These are phyloP conservation scores for Drosophila barbarae DNA, from an alignment of 2,888 invertebrate species.

Conservation along the genomic window DNA sequence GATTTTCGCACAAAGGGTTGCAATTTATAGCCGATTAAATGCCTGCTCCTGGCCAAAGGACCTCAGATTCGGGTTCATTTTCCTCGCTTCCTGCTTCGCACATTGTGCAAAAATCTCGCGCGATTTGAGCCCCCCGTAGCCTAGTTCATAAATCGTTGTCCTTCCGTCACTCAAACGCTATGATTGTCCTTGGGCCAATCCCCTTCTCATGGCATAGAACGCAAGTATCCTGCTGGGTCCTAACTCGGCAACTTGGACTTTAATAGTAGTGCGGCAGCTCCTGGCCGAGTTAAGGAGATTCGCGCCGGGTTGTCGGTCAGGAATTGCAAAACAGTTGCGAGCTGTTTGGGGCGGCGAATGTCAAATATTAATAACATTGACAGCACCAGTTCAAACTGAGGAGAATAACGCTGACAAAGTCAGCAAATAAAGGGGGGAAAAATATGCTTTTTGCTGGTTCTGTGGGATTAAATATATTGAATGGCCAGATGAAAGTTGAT, in stretches of 20 bases:
- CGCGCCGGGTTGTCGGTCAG: constrained; percentile 28
- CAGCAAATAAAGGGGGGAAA: not conserved
- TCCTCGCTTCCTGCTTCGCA: constrained; percentile 40
- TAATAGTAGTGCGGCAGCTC: constrained; percentile 33
- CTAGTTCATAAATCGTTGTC: constrained; percentile 31
- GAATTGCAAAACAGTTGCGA: constrained; percentile 42
- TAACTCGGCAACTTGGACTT: constrained; percentile 27
- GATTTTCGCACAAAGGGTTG: constrained; percentile 59
- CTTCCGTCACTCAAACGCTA: constrained; percentile 33
- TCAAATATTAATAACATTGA: constrained; percentile 50
- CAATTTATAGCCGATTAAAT: constrained; percentile 71
- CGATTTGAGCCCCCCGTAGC: constrained; percentile 45
- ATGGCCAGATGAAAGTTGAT: not conserved
- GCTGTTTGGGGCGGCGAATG: constrained; percentile 9
- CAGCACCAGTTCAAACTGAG: constrained; percentile 37
- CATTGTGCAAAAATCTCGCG: constrained; percentile 56
- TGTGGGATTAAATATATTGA: not conserved
- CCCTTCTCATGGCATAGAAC: not conserved
- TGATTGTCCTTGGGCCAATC: constrained; percentile 14
- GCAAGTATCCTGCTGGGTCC: constrained; percentile 17
- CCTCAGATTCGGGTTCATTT: constrained; percentile 16
- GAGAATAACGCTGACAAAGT: constrained; percentile 12
- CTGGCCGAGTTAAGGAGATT: constrained; percentile 14
- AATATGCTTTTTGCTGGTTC: not conserved
- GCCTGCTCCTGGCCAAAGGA: constrained; percentile 49